Evolutionary conservation across 2,888 invertebrate genomes (phyloP).

Genomic region (Heliconius cydno): DNA sequence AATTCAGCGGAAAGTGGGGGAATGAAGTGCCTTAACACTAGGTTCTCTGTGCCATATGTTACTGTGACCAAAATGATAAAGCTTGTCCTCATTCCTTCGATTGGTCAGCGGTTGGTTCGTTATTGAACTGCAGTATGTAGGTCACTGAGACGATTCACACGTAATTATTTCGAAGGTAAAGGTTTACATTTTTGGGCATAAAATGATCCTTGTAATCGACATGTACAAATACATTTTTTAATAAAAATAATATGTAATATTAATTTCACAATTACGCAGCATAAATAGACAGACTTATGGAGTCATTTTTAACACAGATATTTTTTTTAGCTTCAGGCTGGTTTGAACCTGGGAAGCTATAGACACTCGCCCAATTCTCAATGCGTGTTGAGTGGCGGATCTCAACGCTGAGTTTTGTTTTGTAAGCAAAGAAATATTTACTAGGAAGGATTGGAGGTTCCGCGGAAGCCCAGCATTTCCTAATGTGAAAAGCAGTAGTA

Average conservation of each 20-base stretch:
- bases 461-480: no score
- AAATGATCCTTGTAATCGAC: constrained; percentile 10
- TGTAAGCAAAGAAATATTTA: no score
- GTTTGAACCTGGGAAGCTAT: neutral
- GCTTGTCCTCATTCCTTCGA: constrained; percentile 29
- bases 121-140: constrained; percentile 45
- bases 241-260: neutral
- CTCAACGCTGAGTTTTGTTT: neutral
- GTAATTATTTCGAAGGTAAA: constrained; percentile 33
- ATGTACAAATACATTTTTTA: neutral
- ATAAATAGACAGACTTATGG: neutral
- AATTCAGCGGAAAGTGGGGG: no score
- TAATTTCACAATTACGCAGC: neutral
- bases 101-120: constrained; percentile 33
- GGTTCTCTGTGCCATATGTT: no score
- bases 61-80: constrained; percentile 2
- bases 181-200: constrained; percentile 23
- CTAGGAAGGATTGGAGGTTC: no score
- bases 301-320: neutral
- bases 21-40: no score
- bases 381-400: neutral
- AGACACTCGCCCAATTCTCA: neutral
- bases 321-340: neutral
- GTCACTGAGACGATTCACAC: constrained; percentile 43
- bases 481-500: no score